Base-by-base conservation (phyloP, 2,888 invertebrate genomes). In the Aproaerema taeniolella region DNA sequence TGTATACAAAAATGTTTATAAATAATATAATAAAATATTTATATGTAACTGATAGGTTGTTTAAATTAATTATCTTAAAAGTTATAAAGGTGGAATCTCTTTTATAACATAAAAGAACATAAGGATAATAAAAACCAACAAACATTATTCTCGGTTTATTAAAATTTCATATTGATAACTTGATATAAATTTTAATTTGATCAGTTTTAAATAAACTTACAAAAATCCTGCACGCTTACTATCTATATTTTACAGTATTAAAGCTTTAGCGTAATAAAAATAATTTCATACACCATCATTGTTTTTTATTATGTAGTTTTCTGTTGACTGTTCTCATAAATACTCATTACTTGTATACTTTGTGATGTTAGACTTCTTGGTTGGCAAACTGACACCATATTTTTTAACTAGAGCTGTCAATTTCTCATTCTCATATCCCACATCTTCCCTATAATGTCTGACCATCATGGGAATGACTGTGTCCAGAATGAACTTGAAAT, bases 341-440 rank as follows among this genome's bases (percentile, higher is more conserved):
- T 90, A 91, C 73, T 90, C 91, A 36, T 88, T 90, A 52, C 91
- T 90, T 17, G 91, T 91, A 68, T 92, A 92, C 79, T 91, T 91
- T 51, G 91, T 89, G 75, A 91, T 83, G 72, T 86, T 88, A 42
- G 88, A 89, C 67, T 88, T 89, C 50, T 89, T 88, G 55, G 89
- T 87, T 38, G 89, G 87, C 38, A 82, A 65, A 38, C 80, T 87
- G 1, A 81, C 75, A 45, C 88, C 87, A 67, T 87, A 88, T 61
- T 90, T 89, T 56, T 86, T 82, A 30, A 85, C 88, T 49, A 90
- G 65, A 46, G 66, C 73, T 17, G 76, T 60, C 39, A 91, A 62
- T 52, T 86, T 86, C 38, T 80, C 79, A 55, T 90, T 88, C 32
- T 90, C 89, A 50, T 90, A 89, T 33, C 89, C 89, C 38, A 88